Evolutionary conservation across 2,888 invertebrate species (phyloP).

Genomic region (Pseudolycoriella hygida): DNA sequence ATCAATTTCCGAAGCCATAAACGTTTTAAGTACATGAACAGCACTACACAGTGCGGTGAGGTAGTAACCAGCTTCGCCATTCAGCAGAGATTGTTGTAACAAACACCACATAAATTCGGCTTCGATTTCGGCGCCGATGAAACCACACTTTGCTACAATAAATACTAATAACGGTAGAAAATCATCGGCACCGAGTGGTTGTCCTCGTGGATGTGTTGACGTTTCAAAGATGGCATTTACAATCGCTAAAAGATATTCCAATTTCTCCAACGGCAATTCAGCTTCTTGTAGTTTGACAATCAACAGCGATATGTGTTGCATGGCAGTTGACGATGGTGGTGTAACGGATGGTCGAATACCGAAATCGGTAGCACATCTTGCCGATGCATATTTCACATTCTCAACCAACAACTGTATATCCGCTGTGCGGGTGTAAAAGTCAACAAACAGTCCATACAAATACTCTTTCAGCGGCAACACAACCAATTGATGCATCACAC

Average conservation of each 20-base stretch:
- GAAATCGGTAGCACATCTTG: constrained; percentile 23
- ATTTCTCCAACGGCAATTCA: constrained; percentile 82
- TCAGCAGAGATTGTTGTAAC: constrained; percentile 73
- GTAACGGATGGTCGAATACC: constrained; percentile 48
- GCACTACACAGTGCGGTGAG: constrained; percentile 86
- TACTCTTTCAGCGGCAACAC: constrained; percentile 71
- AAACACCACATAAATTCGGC: constrained; percentile 94
- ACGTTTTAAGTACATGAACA: constrained; percentile 36
- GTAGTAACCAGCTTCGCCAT: constrained; percentile 90
- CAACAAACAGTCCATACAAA: constrained; percentile 69
- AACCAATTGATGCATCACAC: constrained; percentile 82
- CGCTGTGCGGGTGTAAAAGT: constrained; percentile 62
- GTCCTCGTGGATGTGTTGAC: constrained; percentile 25
- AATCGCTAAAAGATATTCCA: constrained; percentile 77
- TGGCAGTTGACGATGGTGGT: constrained; percentile 54
- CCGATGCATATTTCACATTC: constrained; percentile 28
- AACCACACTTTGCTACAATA: constrained; percentile 75
- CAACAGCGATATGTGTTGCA: constrained; percentile 61
- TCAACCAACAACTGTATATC: constrained; percentile 50
- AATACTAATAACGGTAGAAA: constrained; percentile 82
- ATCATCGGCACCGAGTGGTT: constrained; percentile 62
- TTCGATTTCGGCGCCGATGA: constrained; percentile 86
- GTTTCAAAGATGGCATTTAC: constrained; percentile 77
- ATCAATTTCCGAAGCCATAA: constrained; percentile 26
- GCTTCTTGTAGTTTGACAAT: constrained; percentile 74